A percentile compares a stretch with the other conserved stretches of the same genome.
Conservation (phyloP, 2,113 vertebrate species). For the Takifugu bimaculatus region DNA sequence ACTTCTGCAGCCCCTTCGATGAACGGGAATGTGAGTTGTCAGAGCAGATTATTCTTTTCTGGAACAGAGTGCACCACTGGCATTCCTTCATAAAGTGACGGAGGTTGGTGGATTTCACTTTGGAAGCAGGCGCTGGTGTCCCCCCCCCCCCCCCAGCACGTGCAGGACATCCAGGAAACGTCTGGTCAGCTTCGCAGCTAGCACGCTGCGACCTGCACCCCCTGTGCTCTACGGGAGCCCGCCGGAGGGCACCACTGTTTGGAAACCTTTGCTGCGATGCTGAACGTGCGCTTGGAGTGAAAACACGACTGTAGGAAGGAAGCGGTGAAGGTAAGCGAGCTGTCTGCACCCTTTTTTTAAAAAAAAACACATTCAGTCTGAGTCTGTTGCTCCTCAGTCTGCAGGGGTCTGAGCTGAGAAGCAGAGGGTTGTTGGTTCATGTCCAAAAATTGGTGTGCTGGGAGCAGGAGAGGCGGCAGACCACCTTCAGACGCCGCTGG, state of each 20-base stretch:
- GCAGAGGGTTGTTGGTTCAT: too few species aligned
- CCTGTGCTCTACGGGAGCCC: constrained; percentile 30
- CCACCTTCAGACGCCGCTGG: too few species aligned
- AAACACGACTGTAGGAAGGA: constrained; percentile 18
- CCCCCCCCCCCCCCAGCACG: constrained; percentile 60
- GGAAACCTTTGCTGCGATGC: constrained; percentile 16
- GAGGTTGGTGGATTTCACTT: constrained; percentile 41
- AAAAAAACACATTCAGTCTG: too few species aligned
- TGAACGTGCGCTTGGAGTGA: not conserved
- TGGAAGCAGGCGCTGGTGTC: constrained; percentile 28
- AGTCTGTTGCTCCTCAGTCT: too few species aligned
- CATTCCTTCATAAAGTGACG: constrained; percentile 50
- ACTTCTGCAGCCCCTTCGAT: constrained; percentile 52
- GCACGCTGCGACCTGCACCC: constrained; percentile 12
- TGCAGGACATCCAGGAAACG: constrained; percentile 57
- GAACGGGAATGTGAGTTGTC: constrained; percentile 18
- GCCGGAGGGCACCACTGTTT: constrained; percentile 11
- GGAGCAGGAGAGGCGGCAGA: too few species aligned
- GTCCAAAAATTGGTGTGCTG: too few species aligned
- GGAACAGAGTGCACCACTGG: constrained; percentile 44
- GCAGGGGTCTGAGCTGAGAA: too few species aligned
- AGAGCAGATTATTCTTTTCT: constrained; percentile 21
- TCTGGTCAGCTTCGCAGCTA: constrained; percentile 54
- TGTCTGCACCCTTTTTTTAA: not conserved
- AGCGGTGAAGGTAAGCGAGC: not conserved